Percentiles rank a stretch among this genome's conserved stretches.
Evolutionary conservation across 2,113 vertebrate genomes (phyloP).

Genomic region (Numida meleagris): DNA sequence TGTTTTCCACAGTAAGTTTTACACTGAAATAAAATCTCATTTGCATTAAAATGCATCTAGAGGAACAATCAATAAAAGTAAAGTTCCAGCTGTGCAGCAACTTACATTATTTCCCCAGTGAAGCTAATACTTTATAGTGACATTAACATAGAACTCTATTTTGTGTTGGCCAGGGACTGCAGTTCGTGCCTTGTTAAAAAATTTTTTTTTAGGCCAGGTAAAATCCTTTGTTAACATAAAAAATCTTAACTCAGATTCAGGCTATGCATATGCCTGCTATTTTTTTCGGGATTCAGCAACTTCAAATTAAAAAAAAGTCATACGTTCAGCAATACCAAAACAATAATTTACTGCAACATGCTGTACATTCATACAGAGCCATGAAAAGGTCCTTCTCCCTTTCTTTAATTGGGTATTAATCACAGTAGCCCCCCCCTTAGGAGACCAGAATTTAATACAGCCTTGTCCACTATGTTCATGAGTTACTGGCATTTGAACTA

Average conservation of each 20-base stretch:
- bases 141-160: neutral
- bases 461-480: neutral
- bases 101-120: neutral
- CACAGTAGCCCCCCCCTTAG: neutral
- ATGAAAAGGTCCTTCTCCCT: neutral
- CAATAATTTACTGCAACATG: neutral
- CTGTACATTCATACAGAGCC: neutral
- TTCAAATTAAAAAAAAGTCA: neutral
- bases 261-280: neutral
- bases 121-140: neutral
- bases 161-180: neutral
- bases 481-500: neutral
- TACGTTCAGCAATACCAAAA: neutral
- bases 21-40: neutral
- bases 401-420: neutral
- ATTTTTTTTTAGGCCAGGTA: neutral
- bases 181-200: neutral
- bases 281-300: neutral
- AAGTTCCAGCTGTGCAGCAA: neutral
- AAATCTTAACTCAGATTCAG: neutral
- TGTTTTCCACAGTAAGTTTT: neutral
- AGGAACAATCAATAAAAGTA: neutral
- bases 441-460: neutral
- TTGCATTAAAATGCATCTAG: neutral
- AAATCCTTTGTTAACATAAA: neutral